Conservation (phyloP, 2,888 invertebrate species). For the Cephus runcator region DNA sequence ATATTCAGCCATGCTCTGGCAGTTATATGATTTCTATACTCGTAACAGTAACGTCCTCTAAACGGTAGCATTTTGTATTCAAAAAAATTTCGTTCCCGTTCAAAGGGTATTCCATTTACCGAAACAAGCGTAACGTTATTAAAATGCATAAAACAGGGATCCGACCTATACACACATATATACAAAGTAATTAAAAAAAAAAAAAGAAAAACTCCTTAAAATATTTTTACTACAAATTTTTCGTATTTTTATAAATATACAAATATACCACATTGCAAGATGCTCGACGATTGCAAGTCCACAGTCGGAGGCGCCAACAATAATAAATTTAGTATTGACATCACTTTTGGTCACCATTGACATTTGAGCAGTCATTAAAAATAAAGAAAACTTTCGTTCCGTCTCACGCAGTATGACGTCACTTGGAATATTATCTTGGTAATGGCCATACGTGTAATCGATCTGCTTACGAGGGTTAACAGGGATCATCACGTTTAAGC, state of each 20-base stretch:
- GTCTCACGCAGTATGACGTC: constrained; percentile 13
- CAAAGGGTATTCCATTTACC: constrained; percentile 73
- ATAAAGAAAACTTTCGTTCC: constrained; percentile 68
- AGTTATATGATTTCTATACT: constrained; percentile 70
- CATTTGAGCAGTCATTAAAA: constrained; percentile 68
- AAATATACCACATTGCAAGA: constrained; percentile 68
- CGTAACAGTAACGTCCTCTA: constrained; percentile 68
- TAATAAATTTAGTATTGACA: constrained; percentile 72
- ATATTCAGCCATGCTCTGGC: constrained; percentile 75
- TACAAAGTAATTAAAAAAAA: not conserved
- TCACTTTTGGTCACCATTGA: constrained; percentile 67
- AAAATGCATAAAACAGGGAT: constrained; percentile 70
- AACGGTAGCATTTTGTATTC: constrained; percentile 66
- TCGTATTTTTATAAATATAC: too few species aligned
- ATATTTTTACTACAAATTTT: not conserved
- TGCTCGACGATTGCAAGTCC: constrained; percentile 73
- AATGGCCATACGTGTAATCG: constrained; percentile 36
- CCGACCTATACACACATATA: constrained; percentile 54
- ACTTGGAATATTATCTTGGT: constrained; percentile 7
- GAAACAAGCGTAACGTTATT: constrained; percentile 78
- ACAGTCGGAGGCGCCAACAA: constrained; percentile 75
- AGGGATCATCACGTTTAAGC: constrained; percentile 63
- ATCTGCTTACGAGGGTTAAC: constrained; percentile 49
- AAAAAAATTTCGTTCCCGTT: constrained; percentile 63
- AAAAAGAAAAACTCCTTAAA: not conserved